These are phyloP conservation scores for Siniperca undulata DNA, from an alignment of 2,797 vertebrate genomes.

Conservation along the genomic window DNA sequence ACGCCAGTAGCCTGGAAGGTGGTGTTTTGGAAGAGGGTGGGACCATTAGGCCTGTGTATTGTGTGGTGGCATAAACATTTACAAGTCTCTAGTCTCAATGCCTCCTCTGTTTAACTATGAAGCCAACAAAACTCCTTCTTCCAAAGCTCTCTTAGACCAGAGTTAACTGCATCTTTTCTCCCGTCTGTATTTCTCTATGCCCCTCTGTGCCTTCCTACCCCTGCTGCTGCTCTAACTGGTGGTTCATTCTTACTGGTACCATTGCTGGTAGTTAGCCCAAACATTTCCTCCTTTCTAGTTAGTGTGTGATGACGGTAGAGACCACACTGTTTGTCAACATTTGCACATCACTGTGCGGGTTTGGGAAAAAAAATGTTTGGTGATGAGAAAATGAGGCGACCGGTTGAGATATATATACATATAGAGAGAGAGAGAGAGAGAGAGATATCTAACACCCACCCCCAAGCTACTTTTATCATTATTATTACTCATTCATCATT, in stretches of 20 bases:
- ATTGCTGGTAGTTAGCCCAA: slow-evolving; percentile 10
- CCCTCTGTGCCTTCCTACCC: background rate
- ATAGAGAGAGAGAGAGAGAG: no score
- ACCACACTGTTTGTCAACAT: slow-evolving; percentile 39
- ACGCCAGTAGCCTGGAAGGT: slow-evolving; percentile 4
- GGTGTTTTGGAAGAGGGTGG: slow-evolving; percentile 42
- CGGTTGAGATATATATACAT: no score
- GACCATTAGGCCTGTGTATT: slow-evolving; percentile 52
- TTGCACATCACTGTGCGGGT: background rate
- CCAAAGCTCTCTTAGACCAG: slow-evolving; percentile 22
- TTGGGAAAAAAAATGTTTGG: background rate
- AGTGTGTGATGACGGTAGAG: background rate
- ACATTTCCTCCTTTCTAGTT: slow-evolving; percentile 37
- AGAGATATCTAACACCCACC: background rate
- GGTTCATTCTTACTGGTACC: slow-evolving; percentile 10
- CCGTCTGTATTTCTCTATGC: background rate
- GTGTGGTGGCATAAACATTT: slow-evolving; percentile 64
- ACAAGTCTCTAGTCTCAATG: slow-evolving; percentile 56
- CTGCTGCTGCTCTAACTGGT: background rate
- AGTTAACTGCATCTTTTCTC: slow-evolving; percentile 25
- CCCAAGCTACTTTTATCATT: slow-evolving; percentile 4
- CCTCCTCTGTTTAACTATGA: slow-evolving; percentile 53
- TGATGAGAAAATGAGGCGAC: no score
- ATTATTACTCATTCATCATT: slow-evolving; percentile 29
- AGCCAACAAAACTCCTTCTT: slow-evolving; percentile 49